Percentiles rank a stretch among this genome's conserved stretches.
These are phyloP conservation scores for Rapana venosa DNA, from an alignment of 2,888 invertebrate species.

Conservation along the genomic window DNA sequence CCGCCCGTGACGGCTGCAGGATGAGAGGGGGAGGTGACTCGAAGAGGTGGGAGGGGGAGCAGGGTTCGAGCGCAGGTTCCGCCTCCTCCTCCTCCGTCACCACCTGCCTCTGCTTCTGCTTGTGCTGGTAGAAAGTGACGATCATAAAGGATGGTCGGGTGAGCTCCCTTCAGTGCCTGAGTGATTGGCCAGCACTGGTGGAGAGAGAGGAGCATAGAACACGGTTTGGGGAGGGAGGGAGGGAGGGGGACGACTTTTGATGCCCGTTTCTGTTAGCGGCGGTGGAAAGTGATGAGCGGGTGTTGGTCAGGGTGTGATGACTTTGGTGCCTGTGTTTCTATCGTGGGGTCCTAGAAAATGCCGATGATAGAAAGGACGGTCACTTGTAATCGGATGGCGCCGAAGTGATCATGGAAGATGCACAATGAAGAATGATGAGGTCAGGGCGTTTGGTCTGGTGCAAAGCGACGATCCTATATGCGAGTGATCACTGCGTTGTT, in stretches of 20 bases:
- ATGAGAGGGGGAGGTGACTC: slow-evolving; percentile 24
- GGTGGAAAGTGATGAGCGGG: neutral
- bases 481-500: too few relatives aligned
- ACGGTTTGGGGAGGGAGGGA: too few relatives aligned
- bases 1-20: neutral
- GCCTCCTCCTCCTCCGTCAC: neutral
- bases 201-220: neutral
- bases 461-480: too few relatives aligned
- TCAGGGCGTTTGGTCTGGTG: too few relatives aligned
- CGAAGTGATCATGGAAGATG: too few relatives aligned
- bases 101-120: neutral
- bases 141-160: slow-evolving; percentile 15
- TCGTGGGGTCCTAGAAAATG: too few relatives aligned
- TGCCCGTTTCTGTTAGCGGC: neutral
- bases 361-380: too few relatives aligned
- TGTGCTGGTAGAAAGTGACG: slow-evolving; percentile 37
- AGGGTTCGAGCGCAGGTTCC: neutral
- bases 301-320: neutral
- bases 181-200: neutral
- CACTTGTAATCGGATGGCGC: too few relatives aligned
- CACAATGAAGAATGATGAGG: too few relatives aligned
- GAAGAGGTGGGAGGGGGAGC: slow-evolving; percentile 32
- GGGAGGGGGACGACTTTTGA: neutral
- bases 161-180: neutral
- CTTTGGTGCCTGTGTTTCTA: too few relatives aligned